Evolutionary conservation across 2,888 invertebrate species (phyloP), one percentile per base, ranked within the genome.

Genomic region (Diploptera punctata): DNA sequence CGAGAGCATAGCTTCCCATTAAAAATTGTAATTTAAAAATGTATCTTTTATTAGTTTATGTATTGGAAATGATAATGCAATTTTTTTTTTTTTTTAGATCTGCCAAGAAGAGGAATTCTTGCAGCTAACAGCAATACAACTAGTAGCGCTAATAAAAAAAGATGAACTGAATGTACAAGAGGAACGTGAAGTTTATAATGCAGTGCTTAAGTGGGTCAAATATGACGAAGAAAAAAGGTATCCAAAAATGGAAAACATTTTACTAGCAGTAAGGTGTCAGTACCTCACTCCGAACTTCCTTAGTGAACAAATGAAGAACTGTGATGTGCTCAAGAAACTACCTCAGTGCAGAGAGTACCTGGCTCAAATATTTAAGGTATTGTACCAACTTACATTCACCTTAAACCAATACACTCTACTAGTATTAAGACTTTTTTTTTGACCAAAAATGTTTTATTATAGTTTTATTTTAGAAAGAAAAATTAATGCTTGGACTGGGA

Each of bases 31-130:
- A n/a, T n/a, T n/a, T n/a, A n/a, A n/a, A n/a, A n/a, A n/a, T n/a
- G n/a, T n/a, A n/a, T n/a, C n/a, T n/a, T n/a, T n/a, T n/a, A n/a
- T n/a, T n/a, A n/a, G n/a, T n/a, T n/a, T n/a, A n/a, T n/a, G n/a
- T n/a, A n/a, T n/a, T n/a, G n/a, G n/a, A n/a, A n/a, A n/a, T n/a
- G n/a, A n/a, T n/a, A n/a, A n/a, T n/a, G n/a, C n/a, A n/a, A n/a
- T n/a, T n/a, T n/a, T n/a, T n/a, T n/a, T n/a, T 33, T 33, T 26
- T 70, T 49, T 57, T 19, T 83, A 93, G 91, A 94, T 97, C 75
- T 94, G 94, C 79, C 92, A 94, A 83, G 94, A 95, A 81, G 97
- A 97, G 81, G 97, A 97, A 83, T 97, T 97, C 81, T 84, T 97
- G 24, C 93, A 94, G 78, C 82, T 97, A 69, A 91, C 91, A 9